A percentile compares a stretch with the other conserved stretches of the same genome.
phyloP scores from a whole-genome alignment of 2,797 vertebrate species.

The Poeciliopsis presidionis region DNA sequence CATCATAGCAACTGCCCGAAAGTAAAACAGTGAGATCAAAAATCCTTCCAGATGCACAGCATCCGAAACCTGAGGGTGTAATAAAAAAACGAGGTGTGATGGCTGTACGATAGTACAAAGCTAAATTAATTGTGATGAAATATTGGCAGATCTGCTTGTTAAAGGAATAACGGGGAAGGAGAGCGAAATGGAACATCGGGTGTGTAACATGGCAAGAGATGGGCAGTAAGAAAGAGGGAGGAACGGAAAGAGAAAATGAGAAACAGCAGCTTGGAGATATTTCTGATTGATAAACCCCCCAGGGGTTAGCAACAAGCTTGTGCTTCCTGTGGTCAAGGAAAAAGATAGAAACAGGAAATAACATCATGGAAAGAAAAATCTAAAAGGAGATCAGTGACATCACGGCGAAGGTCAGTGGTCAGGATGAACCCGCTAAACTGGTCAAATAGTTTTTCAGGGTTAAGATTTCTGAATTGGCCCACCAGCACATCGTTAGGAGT shows the following conservation, averaged over 20 bases:
- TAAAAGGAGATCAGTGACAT: slow-evolving; percentile 59
- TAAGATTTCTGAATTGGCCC: slow-evolving; percentile 4
- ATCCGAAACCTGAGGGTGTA: neutral
- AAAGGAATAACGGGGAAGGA: neutral
- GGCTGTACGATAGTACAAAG: slow-evolving; percentile 34
- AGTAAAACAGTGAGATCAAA: neutral
- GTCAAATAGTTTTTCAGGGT: slow-evolving; percentile 18
- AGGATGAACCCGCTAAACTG: slow-evolving; percentile 36
- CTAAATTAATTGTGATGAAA: slow-evolving; percentile 25
- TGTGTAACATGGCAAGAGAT: neutral
- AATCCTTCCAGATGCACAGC: neutral
- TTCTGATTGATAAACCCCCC: slow-evolving; percentile 56
- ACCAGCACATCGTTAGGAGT: slow-evolving; percentile 7
- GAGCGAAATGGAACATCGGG: neutral
- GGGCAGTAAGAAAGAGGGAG: neutral
- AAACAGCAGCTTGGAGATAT: slow-evolving; percentile 47
- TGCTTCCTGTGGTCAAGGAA: slow-evolving; percentile 72
- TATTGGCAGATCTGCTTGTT: slow-evolving; percentile 28
- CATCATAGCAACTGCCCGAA: neutral
- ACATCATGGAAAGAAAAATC: slow-evolving; percentile 71
- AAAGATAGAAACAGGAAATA: slow-evolving; percentile 73
- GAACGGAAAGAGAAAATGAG: slow-evolving; percentile 23
- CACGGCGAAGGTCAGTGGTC: slow-evolving; percentile 56
- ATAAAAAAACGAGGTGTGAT: slow-evolving; percentile 17
- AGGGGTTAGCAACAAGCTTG: slow-evolving; percentile 55